Percentiles rank a stretch among this genome's conserved stretches.
Conservation (phyloP, 2,113 vertebrate species). For the Dipodomys stephensi region DNA sequence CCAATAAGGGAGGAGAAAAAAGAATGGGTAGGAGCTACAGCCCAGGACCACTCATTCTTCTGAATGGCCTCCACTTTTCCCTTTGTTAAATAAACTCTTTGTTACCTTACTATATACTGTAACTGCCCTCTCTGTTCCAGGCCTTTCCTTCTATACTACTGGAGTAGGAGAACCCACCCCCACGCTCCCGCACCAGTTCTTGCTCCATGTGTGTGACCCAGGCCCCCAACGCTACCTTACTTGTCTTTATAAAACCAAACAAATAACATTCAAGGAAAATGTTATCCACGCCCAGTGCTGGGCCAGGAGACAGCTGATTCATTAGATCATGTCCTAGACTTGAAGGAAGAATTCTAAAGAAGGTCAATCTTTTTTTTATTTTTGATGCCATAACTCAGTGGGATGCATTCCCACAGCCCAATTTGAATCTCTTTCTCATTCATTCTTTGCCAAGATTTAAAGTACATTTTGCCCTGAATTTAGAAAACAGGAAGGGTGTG, state of each 20-base stretch:
- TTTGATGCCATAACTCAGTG: conserved; percentile 54
- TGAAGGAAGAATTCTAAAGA: conserved; percentile 45
- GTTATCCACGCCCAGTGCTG: neutral
- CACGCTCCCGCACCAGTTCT: too few relatives aligned
- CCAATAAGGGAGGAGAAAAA: too few relatives aligned
- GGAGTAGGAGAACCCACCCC: too few relatives aligned
- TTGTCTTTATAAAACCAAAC: conserved; percentile 30
- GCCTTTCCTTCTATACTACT: too few relatives aligned
- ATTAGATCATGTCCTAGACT: neutral
- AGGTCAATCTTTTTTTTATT: neutral
- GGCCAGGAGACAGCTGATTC: neutral
- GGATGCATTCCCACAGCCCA: conserved; percentile 15
- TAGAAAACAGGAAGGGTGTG: conserved; percentile 22
- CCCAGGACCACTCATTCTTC: too few relatives aligned
- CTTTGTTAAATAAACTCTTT: too few relatives aligned
- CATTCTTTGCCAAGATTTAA: conserved; percentile 68
- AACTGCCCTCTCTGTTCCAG: too few relatives aligned
- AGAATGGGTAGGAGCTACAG: too few relatives aligned
- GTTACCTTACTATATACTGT: too few relatives aligned
- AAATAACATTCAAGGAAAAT: neutral
- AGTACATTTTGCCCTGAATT: conserved; percentile 74
- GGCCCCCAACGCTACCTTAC: too few relatives aligned
- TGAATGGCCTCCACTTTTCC: too few relatives aligned
- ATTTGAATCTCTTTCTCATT: conserved; percentile 52
- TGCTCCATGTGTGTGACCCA: too few relatives aligned